Evolutionary conservation across 2,797 vertebrate genomes (phyloP), one percentile per base, ranked within the genome.

Genomic region (Oryzias sinensis): DNA sequence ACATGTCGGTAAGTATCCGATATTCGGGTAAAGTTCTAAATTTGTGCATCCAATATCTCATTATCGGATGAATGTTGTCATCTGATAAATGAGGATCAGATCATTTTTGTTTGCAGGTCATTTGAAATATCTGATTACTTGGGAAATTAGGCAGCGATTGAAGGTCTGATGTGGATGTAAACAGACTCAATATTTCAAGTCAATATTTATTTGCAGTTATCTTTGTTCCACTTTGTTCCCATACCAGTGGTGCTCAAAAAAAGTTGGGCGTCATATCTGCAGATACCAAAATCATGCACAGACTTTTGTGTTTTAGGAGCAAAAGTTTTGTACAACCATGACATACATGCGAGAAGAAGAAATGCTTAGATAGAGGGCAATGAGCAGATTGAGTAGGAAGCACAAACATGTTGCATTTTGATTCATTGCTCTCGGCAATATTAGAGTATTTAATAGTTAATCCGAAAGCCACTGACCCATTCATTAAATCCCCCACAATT

Each of bases 401-500:
- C 70, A 50, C 17, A 29, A 67, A 68, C 56, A 5, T 53, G 43
- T 46, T 17, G n/a, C 49, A 29, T 53, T 61, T 81, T 85, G 79
- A 84, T 78, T 87, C 60, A 55, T 49, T 40, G 54, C 61, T 81
- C 69, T 74, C 59, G 42, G 48, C 29, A 18, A 56, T 62, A 68
- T 81, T 83, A 85, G 67, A 65, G 85, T 77, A 79, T 79, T 90
- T 84, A 87, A 90, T 88, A 80, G 82, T 81, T 85, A 76, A 79
- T 87, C 68, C 76, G 67, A 64, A 77, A 88, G 85, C 82, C 76
- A 61, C 72, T 89, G 89, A 91, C 89, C 88, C 71, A 84, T 88
- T 91, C 87, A 89, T 91, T 89, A 89, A 88, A 88, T 83, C 75
- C 78, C 76, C 56, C 57, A 77, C 55, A 18, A 72, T 85, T 86